phyloP scores from a whole-genome alignment of 2,113 vertebrate species.

The Lophius piscatorius region DNA sequence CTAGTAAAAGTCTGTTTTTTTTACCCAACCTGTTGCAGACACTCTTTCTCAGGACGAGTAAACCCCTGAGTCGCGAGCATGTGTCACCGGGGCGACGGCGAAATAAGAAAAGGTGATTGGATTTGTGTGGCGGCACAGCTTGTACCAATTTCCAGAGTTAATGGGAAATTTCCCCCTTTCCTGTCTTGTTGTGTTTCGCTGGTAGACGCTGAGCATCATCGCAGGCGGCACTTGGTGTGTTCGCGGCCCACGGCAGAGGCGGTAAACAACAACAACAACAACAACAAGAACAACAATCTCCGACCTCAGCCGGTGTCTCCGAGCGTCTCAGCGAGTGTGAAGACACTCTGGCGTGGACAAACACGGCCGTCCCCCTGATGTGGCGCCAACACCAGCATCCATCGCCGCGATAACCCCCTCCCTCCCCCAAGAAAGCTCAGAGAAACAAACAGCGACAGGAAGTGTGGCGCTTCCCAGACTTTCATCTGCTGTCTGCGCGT shows the following conservation, averaged over 20 bases:
- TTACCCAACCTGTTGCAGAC: too few relatives aligned
- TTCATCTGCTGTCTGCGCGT: conserved; percentile 20
- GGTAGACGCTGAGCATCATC: background rate
- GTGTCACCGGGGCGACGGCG: conserved; percentile 21
- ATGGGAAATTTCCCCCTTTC: conserved; percentile 69
- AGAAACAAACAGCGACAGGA: conserved; percentile 24
- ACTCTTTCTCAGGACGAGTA: too few relatives aligned
- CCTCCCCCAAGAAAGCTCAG: conserved; percentile 16
- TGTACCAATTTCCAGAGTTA: conserved; percentile 77
- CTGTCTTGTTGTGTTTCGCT: conserved; percentile 36
- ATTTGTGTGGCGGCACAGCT: conserved; percentile 64
- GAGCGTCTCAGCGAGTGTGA: too few relatives aligned
- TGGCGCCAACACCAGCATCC: conserved; percentile 7
- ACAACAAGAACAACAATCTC: too few relatives aligned
- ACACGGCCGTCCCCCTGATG: conserved; percentile 31
- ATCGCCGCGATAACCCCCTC: conserved; percentile 25
- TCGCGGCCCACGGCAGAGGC: background rate
- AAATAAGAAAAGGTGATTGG: conserved; percentile 62
- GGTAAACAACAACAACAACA: conserved; percentile 31
- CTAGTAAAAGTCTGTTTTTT: too few relatives aligned
- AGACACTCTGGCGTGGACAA: too few relatives aligned
- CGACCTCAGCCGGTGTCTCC: too few relatives aligned
- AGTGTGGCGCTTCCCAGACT: conserved; percentile 13
- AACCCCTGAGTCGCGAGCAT: background rate
- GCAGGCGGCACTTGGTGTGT: background rate